These are phyloP conservation scores for Leucoptera coffeella DNA, from an alignment of 2,888 invertebrate species.

Conservation along the genomic window DNA sequence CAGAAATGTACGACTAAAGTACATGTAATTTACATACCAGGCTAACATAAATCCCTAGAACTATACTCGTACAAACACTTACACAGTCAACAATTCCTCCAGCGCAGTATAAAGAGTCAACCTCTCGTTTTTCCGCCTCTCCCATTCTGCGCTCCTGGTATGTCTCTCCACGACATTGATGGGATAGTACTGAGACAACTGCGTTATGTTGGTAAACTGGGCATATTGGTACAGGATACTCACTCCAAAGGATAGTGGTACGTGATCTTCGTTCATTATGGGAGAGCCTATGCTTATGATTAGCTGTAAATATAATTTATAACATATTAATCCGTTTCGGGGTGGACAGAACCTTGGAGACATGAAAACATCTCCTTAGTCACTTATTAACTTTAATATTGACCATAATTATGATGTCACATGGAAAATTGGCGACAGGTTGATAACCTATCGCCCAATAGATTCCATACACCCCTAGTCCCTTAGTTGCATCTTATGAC, in stretches of 20 bases:
- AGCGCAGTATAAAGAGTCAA: conserved; percentile 26
- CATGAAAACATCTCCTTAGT: too few relatives aligned
- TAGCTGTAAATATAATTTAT: conserved; percentile 31
- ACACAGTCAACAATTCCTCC: conserved; percentile 24
- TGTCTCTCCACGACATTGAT: conserved; percentile 30
- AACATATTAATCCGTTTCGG: too few relatives aligned
- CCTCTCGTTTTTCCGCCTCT: conserved; percentile 22
- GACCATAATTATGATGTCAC: too few relatives aligned
- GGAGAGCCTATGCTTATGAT: conserved; percentile 55
- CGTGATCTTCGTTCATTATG: conserved; percentile 41
- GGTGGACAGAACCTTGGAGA: too few relatives aligned
- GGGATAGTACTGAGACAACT: conserved; percentile 42
- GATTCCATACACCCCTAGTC: too few relatives aligned
- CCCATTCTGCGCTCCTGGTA: conserved; percentile 21
- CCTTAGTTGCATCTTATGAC: too few relatives aligned
- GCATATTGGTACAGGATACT: conserved; percentile 63
- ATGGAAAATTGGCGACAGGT: too few relatives aligned
- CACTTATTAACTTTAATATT: too few relatives aligned
- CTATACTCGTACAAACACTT: conserved; percentile 10
- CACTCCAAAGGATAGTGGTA: conserved; percentile 48
- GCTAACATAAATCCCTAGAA: background rate
- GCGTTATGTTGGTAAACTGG: conserved; percentile 41
- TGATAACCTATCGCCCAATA: too few relatives aligned
- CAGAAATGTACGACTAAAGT: too few relatives aligned
- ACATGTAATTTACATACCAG: too few relatives aligned